Conservation (phyloP, 2,113 vertebrate genomes). For the Potamarius usumacintae region DNA sequence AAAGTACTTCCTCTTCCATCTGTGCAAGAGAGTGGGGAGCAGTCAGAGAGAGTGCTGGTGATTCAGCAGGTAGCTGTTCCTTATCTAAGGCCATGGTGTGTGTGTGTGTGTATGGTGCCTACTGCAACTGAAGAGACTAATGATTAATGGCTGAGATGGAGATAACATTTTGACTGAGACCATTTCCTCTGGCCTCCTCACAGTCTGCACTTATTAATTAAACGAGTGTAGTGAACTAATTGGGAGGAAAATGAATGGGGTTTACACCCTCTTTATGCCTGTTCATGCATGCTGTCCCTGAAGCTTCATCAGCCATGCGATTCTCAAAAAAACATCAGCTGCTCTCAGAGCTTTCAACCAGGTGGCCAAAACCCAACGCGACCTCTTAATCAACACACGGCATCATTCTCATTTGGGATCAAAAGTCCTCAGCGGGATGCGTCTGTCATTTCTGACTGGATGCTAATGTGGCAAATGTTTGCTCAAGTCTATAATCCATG, state of each 20-base stretch:
- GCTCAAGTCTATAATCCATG: neutral
- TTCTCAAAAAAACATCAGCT: neutral
- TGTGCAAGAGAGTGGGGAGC: slow-evolving; percentile 6
- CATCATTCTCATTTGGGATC: neutral
- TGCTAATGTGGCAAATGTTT: neutral
- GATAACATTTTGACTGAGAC: slow-evolving; percentile 12
- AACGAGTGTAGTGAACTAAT: slow-evolving; percentile 3
- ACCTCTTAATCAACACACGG: neutral
- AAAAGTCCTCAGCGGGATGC: slow-evolving; percentile 7
- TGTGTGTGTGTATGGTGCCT: neutral
- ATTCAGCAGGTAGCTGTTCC: neutral
- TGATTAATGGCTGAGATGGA: neutral
- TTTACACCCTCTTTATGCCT: slow-evolving; percentile 21
- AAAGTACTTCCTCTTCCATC: neutral
- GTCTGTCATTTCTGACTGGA: neutral
- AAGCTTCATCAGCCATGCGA: neutral
- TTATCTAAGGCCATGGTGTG: neutral
- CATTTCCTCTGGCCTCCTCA: neutral
- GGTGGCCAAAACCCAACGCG: slow-evolving; percentile 7
- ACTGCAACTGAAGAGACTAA: neutral
- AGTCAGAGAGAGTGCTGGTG: neutral
- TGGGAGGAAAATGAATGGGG: slow-evolving; percentile 3
- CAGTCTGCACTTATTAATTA: slow-evolving; percentile 28
- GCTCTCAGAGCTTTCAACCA: slow-evolving; percentile 13
- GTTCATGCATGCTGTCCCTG: slow-evolving; percentile 1